Evolutionary conservation across 2,113 vertebrate species (phyloP).

Genomic region (Tetrao urogallus): DNA sequence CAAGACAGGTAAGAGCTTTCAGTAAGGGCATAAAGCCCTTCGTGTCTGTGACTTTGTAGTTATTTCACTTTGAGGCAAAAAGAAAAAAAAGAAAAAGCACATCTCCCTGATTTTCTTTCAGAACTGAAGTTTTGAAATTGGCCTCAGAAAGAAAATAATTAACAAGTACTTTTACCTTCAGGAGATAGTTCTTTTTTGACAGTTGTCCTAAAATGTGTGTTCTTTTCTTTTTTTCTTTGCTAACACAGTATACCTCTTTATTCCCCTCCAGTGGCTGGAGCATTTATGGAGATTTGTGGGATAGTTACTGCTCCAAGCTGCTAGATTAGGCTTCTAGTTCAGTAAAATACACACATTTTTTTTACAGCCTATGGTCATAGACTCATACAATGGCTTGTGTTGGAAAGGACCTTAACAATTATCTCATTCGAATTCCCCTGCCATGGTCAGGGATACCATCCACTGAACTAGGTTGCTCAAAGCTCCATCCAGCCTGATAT

Average conservation of each 20-base stretch:
- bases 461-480: neutral
- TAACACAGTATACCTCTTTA: neutral
- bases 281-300: neutral
- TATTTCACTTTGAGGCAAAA: neutral
- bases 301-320: neutral
- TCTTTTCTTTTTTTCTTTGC: neutral
- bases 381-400: neutral
- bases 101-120: conserved; percentile 5
- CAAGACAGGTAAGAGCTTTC: neutral
- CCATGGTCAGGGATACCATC: neutral
- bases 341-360: neutral
- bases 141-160: conserved; percentile 6
- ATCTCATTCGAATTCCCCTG: neutral
- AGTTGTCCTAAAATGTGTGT: neutral
- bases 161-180: neutral
- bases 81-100: neutral
- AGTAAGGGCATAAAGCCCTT: neutral
- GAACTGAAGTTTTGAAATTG: neutral
- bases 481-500: neutral
- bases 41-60: neutral
- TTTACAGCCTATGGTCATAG: neutral
- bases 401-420: neutral
- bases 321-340: neutral
- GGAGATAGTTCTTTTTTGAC: neutral
- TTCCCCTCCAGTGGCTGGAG: neutral